phyloP scores from a whole-genome alignment of 2,797 vertebrate species.

The Aplochiton taeniatus region DNA sequence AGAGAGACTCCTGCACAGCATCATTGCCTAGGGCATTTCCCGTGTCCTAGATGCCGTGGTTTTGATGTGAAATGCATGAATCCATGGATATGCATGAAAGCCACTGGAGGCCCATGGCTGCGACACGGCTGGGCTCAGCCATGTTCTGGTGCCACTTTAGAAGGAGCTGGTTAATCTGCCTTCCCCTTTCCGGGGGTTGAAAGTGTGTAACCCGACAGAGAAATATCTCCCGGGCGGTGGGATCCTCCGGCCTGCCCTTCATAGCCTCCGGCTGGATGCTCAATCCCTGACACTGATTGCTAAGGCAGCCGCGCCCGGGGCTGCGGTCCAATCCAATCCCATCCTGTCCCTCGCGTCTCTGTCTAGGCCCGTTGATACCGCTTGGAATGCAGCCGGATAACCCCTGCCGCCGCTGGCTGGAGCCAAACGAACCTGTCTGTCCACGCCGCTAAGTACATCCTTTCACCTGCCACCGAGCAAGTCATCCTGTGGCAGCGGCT shows the following conservation, averaged over 20 bases:
- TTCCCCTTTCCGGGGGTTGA: too few species aligned
- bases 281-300: background rate
- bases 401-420: background rate
- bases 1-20: background rate
- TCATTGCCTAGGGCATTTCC: background rate
- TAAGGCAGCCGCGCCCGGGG: background rate
- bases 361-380: background rate
- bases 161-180: too few species aligned
- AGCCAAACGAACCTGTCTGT: background rate
- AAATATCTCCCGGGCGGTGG: too few species aligned
- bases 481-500: background rate
- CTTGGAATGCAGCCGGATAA: background rate
- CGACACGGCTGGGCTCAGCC: too few species aligned
- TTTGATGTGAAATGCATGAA: constrained; percentile 11
- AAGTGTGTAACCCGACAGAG: too few species aligned
- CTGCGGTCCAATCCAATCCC: background rate
- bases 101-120: too few species aligned
- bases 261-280: too few species aligned
- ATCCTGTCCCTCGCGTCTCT: background rate
- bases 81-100: too few species aligned
- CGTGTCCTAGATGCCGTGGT: background rate
- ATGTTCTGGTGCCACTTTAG: too few species aligned
- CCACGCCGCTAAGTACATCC: constrained; percentile 1
- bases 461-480: background rate
- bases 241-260: too few species aligned